Conservation (phyloP, 1,140 invertebrate species). For the Battus philenor region DNA sequence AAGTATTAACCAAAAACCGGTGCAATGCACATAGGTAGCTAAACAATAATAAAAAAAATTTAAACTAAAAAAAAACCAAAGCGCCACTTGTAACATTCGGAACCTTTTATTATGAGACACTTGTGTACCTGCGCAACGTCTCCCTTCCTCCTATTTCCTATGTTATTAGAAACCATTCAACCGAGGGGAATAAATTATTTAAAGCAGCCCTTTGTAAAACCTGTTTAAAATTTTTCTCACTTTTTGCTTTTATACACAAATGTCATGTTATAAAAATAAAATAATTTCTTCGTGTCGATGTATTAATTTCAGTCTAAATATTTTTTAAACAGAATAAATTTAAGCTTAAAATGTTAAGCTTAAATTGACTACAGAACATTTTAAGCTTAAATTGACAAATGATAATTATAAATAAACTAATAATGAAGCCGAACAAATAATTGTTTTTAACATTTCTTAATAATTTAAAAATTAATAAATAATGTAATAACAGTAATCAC, state of each 20-base stretch:
- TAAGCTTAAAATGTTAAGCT: neutral
- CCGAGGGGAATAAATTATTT: slow-evolving; percentile 57
- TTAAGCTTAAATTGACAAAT: neutral
- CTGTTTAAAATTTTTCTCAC: slow-evolving; percentile 42
- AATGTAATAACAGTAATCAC: neutral
- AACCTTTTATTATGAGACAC: slow-evolving; percentile 9
- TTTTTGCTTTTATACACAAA: slow-evolving; percentile 14
- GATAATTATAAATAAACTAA: neutral
- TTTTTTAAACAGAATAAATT: slow-evolving; percentile 2
- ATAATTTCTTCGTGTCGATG: no score
- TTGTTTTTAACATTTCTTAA: neutral
- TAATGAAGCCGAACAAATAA: no score
- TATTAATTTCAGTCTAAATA: slow-evolving; percentile 1
- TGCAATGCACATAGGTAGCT: neutral
- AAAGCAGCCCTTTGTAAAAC: slow-evolving; percentile 47
- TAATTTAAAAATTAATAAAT: neutral
- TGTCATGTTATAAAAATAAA: no score
- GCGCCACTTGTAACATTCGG: slow-evolving; percentile 13
- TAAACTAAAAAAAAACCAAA: neutral
- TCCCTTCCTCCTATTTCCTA: slow-evolving; percentile 34
- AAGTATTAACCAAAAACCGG: no score
- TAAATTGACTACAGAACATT: neutral
- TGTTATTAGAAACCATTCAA: slow-evolving; percentile 46
- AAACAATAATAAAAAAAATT: slow-evolving; percentile 4
- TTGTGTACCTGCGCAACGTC: slow-evolving; percentile 53